A percentile compares a stretch with the other conserved stretches of the same genome.
Evolutionary conservation across 2,797 vertebrate species (phyloP).

Genomic region (Sternarchorhynchus goeldii): DNA sequence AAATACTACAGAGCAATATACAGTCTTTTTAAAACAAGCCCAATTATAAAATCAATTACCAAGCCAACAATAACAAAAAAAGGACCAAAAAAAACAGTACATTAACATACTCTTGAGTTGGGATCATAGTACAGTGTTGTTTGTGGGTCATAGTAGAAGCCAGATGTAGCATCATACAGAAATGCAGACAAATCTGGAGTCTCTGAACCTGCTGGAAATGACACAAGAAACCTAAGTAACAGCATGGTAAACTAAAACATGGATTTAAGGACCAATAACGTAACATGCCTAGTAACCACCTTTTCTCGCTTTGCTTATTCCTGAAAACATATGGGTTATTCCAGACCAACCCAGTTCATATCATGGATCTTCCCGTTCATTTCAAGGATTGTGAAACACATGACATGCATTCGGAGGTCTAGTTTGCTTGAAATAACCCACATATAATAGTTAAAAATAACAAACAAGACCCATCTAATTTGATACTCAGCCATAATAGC

Average conservation of each 20-base stretch:
- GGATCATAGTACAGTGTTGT: constrained; percentile 93
- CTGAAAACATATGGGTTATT: too few relatives aligned
- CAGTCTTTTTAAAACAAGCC: too few relatives aligned
- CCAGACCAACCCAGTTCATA: too few relatives aligned
- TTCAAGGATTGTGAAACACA: not conserved
- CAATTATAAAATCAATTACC: too few relatives aligned
- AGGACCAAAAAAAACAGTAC: not conserved
- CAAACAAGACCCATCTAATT: too few relatives aligned
- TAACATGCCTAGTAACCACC: too few relatives aligned
- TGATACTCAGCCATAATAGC: too few relatives aligned
- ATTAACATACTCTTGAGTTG: constrained; percentile 84
- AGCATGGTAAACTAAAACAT: not conserved
- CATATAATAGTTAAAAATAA: not conserved
- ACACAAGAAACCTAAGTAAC: not conserved
- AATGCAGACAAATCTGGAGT: constrained; percentile 88
- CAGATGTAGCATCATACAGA: constrained; percentile 93
- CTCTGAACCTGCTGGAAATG: constrained; percentile 70
- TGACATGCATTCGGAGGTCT: not conserved
- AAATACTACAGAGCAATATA: not conserved
- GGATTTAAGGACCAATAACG: not conserved
- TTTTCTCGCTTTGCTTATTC: too few relatives aligned
- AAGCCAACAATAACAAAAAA: too few relatives aligned
- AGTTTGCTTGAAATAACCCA: too few relatives aligned
- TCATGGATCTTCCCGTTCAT: too few relatives aligned
- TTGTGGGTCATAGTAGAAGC: constrained; percentile 95